A percentile compares a stretch with the other conserved stretches of the same genome.
Evolutionary conservation across 2,797 vertebrate genomes (phyloP).

Genomic region (Pantherophis alleghaniensis): DNA sequence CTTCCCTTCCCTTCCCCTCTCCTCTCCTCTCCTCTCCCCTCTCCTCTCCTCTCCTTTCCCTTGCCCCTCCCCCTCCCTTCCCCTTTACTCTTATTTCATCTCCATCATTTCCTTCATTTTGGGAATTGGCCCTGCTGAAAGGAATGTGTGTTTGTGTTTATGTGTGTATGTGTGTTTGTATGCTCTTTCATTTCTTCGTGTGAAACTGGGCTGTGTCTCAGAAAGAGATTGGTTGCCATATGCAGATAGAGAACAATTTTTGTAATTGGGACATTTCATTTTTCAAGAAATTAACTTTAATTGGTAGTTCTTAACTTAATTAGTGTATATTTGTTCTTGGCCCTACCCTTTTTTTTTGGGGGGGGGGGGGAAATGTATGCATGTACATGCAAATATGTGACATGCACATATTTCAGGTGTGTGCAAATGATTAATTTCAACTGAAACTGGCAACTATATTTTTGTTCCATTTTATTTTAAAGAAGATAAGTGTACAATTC

Average conservation of each 20-base stretch:
- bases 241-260: background rate
- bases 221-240: background rate
- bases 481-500: background rate
- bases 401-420: background rate
- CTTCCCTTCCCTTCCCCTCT: too few species aligned
- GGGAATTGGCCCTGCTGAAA: background rate
- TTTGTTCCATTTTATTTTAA: background rate
- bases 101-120: background rate
- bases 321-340: background rate
- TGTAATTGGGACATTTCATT: background rate
- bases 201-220: background rate
- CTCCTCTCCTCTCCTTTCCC: too few species aligned
- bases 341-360: background rate
- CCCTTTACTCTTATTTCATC: background rate
- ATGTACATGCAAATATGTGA: background rate
- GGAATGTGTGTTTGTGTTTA: background rate
- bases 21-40: too few species aligned
- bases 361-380: background rate
- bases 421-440: background rate
- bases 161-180: background rate
- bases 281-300: background rate
- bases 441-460: background rate
- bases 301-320: background rate
- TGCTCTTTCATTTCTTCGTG: background rate
- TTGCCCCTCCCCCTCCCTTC: too few species aligned